Percentiles rank a stretch among this genome's conserved stretches.
phyloP scores from a whole-genome alignment of 1,140 invertebrate genomes.

The Eumeta japonica region DNA sequence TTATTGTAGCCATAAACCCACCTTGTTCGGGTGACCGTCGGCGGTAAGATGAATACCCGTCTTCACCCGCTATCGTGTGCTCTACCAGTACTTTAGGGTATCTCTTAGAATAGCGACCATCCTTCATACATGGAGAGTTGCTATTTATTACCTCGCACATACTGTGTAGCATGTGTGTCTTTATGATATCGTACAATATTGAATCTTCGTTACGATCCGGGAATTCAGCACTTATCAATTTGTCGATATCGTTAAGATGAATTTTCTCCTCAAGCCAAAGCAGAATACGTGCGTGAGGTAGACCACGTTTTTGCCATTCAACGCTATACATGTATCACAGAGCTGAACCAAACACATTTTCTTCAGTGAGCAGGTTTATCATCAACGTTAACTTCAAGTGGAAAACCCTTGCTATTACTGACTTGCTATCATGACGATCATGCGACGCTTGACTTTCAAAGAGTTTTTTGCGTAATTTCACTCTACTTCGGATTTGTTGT shows the following conservation, averaged over 20 bases:
- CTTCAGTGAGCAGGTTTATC: slow-evolving; percentile 41
- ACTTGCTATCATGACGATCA: slow-evolving; percentile 33
- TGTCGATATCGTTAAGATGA: slow-evolving; percentile 8
- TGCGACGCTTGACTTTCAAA: slow-evolving; percentile 25
- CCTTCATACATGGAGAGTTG: slow-evolving; percentile 37
- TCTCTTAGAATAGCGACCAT: slow-evolving; percentile 39
- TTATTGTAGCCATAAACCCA: too few species aligned
- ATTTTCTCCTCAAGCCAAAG: slow-evolving; percentile 37
- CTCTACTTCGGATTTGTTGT: slow-evolving; percentile 54
- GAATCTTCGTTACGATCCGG: slow-evolving; percentile 9
- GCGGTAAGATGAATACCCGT: slow-evolving; percentile 15
- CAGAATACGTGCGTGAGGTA: slow-evolving; percentile 41
- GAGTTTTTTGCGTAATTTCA: slow-evolving; percentile 30
- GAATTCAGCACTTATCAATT: slow-evolving; percentile 13
- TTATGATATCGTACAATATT: slow-evolving; percentile 34
- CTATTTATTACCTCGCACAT: slow-evolving; percentile 28
- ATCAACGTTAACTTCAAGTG: slow-evolving; percentile 48
- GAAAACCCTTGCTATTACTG: slow-evolving; percentile 52
- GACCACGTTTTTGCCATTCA: slow-evolving; percentile 51
- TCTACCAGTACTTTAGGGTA: slow-evolving; percentile 20
- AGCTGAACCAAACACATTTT: slow-evolving; percentile 28
- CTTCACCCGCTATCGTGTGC: slow-evolving; percentile 11
- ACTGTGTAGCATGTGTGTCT: slow-evolving; percentile 17
- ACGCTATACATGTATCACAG: slow-evolving; percentile 45
- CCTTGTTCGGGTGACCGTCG: slow-evolving; percentile 8